Base-by-base conservation (phyloP, 2,113 vertebrate species). In the Cebus imitator region DNA sequence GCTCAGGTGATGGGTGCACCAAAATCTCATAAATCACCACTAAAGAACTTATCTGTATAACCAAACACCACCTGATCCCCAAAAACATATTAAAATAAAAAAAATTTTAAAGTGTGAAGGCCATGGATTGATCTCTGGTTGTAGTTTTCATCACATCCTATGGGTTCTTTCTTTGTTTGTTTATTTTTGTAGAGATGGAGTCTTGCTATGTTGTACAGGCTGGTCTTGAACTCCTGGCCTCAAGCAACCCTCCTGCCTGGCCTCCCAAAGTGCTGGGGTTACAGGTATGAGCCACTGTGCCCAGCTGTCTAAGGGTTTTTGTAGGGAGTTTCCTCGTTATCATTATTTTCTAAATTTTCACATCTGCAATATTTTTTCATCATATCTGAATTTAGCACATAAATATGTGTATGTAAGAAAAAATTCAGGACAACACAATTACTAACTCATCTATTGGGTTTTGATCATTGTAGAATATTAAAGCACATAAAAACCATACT, bases 371-470 rank as follows among this genome's bases (percentile, higher is more conserved):
- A 82, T 90, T 72, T 93, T 90, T 95, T 79, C 37, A 45, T 45
- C n/a, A 21, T 40, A 37, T 95, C 75, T 57, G 17, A 32, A 79
- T 91, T 83, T 87, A 83, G 43, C 16, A 50, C 25, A 78, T 48
- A 93, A 93, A 79, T 79, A 79, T 6, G 50, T 25, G 16, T 17
- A 72, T 20, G 61, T 91, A 17, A 73, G 58, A 92, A 92, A 78
- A 80, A 95, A 95, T 94, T 76, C 35, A 79, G 23, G 23, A 61
- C 14, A 64, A 52, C 68, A 93, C 52, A 55, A 94, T 76, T 78
- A 66, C 37, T 55, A 81, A 45, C 45, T 90, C 78, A 50, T 23
- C 76, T 61, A 12, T 48, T 73, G 61, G 37, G 37, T 79, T 93
- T 87, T 50, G 20, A 40, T 61, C 76, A 83, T 35, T 55, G 35